Percentiles rank a stretch among this genome's conserved stretches.
Evolutionary conservation across 2,888 invertebrate genomes (phyloP).

Genomic region (Metallyticus violacea): DNA sequence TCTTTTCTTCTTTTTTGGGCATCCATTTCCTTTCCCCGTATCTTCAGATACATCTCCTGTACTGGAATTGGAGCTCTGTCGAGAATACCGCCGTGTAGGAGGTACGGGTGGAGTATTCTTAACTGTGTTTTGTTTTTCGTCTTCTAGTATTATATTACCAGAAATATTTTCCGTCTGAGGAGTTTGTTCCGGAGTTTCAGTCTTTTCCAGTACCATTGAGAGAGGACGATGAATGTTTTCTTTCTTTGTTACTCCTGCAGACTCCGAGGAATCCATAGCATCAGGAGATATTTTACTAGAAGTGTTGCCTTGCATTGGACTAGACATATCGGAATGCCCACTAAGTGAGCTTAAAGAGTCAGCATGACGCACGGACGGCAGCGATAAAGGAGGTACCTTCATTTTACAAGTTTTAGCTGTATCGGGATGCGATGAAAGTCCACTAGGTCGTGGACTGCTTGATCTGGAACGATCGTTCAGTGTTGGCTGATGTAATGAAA

Average conservation of each 20-base stretch:
- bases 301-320: constrained; percentile 14
- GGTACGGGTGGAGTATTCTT: constrained; percentile 39
- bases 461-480: constrained; percentile 30
- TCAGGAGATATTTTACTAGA: constrained; percentile 6
- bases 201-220: constrained; percentile 40
- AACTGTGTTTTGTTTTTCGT: not conserved
- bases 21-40: not conserved
- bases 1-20: constrained; percentile 45
- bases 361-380: constrained; percentile 15
- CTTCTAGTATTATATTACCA: not conserved
- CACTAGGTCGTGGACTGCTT: constrained; percentile 26
- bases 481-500: not conserved
- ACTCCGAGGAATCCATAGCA: constrained; percentile 3
- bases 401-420: constrained; percentile 19
- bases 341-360: constrained; percentile 32
- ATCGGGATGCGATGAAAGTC: not conserved
- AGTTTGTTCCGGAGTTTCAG: constrained; percentile 33
- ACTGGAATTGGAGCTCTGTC: constrained; percentile 37
- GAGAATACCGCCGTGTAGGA: constrained; percentile 42
- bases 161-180: not conserved
- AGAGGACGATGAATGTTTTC: constrained; percentile 36
- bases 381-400: constrained; percentile 17
- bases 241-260: constrained; percentile 18
- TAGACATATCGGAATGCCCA: constrained; percentile 30
- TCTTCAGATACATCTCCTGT: constrained; percentile 40